phyloP scores from a whole-genome alignment of 2,888 invertebrate species.

The Apamea anceps region DNA sequence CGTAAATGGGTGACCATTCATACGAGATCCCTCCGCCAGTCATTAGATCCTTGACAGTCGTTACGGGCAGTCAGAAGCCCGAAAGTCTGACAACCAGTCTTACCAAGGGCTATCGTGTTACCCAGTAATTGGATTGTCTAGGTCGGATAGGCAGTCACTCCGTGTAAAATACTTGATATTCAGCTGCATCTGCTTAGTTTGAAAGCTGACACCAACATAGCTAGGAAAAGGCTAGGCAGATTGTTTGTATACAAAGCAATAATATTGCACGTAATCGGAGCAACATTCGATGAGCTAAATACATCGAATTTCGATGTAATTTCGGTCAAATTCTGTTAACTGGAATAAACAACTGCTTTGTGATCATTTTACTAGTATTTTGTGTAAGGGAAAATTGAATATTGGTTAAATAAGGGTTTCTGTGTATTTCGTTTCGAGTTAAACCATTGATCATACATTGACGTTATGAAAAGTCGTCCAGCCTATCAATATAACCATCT shows the following conservation, averaged over 20 bases:
- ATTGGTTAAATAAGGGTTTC: neutral
- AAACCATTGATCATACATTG: neutral
- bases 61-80: neutral
- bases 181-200: neutral
- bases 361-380: constrained; percentile 30
- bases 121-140: neutral
- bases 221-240: neutral
- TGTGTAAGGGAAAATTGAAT: neutral
- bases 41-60: neutral
- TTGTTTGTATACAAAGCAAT: constrained; percentile 17
- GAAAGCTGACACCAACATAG: neutral
- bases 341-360: constrained; percentile 28
- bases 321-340: constrained; percentile 33
- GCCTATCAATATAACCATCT: neutral
- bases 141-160: neutral
- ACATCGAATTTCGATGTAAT: constrained; percentile 38
- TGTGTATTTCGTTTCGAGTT: constrained; percentile 17
- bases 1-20: neutral
- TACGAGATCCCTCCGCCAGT: too few species aligned
- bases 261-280: constrained; percentile 29
- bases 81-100: neutral
- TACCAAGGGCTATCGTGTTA: too few species aligned
- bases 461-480: neutral
- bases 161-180: neutral
- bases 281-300: constrained; percentile 20